Conservation (phyloP, 64 coral and sea anemone species). For the Actinia tenebrosa region DNA sequence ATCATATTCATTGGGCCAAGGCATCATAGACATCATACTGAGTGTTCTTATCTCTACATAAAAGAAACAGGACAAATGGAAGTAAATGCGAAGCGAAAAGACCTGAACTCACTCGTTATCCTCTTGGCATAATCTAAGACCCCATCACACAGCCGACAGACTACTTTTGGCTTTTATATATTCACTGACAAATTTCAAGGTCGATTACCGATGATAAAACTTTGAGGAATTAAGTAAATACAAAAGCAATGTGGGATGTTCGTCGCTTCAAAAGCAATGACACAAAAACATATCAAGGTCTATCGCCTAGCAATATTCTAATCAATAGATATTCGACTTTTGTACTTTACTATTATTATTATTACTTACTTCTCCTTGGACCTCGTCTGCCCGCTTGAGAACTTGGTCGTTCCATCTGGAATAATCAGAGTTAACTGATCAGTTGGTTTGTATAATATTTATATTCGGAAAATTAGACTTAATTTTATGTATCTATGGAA, state of each 20-base stretch:
- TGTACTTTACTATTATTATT: neutral
- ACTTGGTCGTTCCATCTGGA: constrained; percentile 34
- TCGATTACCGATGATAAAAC: constrained; percentile 11
- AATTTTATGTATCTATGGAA: constrained; percentile 18
- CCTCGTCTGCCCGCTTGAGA: constrained; percentile 21
- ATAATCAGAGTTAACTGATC: neutral
- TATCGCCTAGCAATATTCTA: constrained; percentile 10
- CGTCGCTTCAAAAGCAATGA: neutral
- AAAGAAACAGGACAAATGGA: neutral
- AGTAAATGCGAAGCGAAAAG: neutral
- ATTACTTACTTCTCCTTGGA: constrained; percentile 17
- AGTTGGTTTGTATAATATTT: neutral
- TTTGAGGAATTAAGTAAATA: constrained; percentile 13
- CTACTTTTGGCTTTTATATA: neutral
- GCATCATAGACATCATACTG: neutral
- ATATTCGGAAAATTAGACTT: neutral
- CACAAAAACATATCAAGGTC: neutral
- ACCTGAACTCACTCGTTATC: constrained; percentile 2
- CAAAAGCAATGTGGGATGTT: neutral
- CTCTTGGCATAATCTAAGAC: neutral
- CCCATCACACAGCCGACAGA: neutral
- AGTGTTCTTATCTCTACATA: neutral
- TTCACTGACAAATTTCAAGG: constrained; percentile 1
- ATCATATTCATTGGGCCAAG: constrained; percentile 3
- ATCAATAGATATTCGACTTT: neutral